Evolutionary conservation across 2,888 invertebrate species (phyloP), one percentile per base, ranked within the genome.

Genomic region (Drosophila fulvimacula): DNA sequence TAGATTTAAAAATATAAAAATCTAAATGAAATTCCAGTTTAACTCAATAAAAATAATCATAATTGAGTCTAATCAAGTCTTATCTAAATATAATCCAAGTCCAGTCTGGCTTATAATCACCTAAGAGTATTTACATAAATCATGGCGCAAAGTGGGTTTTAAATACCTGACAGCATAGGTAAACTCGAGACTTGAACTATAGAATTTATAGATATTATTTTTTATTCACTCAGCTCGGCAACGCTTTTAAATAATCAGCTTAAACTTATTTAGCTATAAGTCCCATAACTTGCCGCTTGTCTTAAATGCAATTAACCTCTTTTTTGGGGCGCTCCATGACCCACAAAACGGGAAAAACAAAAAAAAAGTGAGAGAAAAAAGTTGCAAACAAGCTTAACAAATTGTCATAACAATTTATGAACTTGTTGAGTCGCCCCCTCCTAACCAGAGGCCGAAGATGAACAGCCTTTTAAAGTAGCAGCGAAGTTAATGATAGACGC

Each of bases 341-440:
- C 67, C 69, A 52, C 52, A 52, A 38, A 52, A 34, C 13, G 15
- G 46, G 11, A 30, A 48, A 46, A 17, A 4, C 3, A 3, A 32
- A 30, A 30, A 32, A 32, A 5, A 30, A 32, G 7, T 11, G 1
- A 17, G 27, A 24, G 21, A 42, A 38, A 17, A 36, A 52, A 21
- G 24, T 15, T 36, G 30, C 15, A 19, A 53, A 21, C 27, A 51
- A 61, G 38, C 56, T 78, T 58, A 73, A 73, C 73, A 66, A 68
- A 76, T 71, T 74, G 85, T 79, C 80, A 82, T 61, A 74, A 81
- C 82, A 78, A 84, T 82, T 82, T 86, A 82, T 86, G 68, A 57
- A 81, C 76, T 58, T 69, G 64, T 69, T 32, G 62, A 36, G 41
- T 52, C 57, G 65, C 48, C 30, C 30, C 17, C 17, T 48, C 69